Percentiles rank a stretch among this genome's conserved stretches.
Evolutionary conservation across 2,888 invertebrate species (phyloP).

Genomic region (Lasiommata megera): DNA sequence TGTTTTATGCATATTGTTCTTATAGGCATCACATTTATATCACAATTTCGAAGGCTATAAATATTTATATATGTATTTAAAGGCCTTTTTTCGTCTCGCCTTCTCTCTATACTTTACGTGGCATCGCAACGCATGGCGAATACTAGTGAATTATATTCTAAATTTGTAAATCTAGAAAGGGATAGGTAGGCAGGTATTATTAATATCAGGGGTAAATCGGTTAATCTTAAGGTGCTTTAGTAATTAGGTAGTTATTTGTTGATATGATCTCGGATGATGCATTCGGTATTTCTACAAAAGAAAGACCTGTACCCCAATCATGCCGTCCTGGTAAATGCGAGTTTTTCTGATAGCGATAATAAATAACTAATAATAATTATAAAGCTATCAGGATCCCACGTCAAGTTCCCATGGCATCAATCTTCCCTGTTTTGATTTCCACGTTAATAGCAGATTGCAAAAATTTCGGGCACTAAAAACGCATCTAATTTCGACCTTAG

Average conservation of each 20-base stretch:
- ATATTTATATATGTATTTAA: no score
- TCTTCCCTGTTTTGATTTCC: constrained; percentile 72
- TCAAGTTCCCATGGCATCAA: constrained; percentile 69
- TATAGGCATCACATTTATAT: no score
- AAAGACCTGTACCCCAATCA: neutral
- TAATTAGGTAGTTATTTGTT: neutral
- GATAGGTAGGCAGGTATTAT: no score
- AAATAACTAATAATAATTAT: constrained; percentile 37
- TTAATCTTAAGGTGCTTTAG: no score
- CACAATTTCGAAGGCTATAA: no score
- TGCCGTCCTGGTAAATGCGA: neutral
- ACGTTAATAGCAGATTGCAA: constrained; percentile 62
- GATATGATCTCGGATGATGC: neutral
- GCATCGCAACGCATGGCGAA: no score
- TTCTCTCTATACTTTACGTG: no score
- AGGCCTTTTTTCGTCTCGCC: no score
- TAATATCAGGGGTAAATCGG: no score
- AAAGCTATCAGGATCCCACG: constrained; percentile 53
- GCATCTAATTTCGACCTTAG: constrained; percentile 34
- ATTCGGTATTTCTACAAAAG: neutral
- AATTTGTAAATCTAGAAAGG: no score
- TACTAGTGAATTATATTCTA: no score
- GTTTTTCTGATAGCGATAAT: constrained; percentile 18
- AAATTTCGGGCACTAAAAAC: constrained; percentile 36
- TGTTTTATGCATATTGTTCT: no score